Percentiles rank a stretch among this genome's conserved stretches.
Evolutionary conservation across 2,888 invertebrate species (phyloP).

Genomic region (Brachylomia viminalis): DNA sequence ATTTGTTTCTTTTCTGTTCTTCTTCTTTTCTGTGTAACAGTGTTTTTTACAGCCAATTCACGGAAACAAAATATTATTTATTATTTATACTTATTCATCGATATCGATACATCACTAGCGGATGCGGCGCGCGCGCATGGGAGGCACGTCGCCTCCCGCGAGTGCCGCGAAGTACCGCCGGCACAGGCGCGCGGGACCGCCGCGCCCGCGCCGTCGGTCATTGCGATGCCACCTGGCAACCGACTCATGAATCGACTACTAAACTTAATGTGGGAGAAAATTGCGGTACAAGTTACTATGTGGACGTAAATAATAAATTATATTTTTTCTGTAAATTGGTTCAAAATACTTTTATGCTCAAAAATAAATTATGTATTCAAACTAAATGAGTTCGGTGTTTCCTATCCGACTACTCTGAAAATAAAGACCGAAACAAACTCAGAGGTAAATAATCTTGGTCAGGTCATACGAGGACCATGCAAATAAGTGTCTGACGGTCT

Average conservation of each 20-base stretch:
- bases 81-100: not conserved
- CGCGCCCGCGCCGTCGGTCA: constrained; percentile 68
- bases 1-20: not conserved
- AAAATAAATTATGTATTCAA: no score
- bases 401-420: no score
- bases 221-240: constrained; percentile 73
- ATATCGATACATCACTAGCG: constrained; percentile 59
- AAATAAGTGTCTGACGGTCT: no score
- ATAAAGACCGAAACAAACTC: no score
- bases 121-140: constrained; percentile 76
- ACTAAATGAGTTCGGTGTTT: no score
- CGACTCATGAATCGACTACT: constrained; percentile 57
- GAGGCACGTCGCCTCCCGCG: constrained; percentile 76
- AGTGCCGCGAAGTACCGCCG: constrained; percentile 61
- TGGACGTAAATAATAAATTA: not conserved
- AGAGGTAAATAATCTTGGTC: no score
- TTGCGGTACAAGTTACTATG: constrained; percentile 14
- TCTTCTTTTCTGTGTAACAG: no score
- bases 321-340: no score
- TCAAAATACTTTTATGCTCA: no score
- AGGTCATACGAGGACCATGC: no score
- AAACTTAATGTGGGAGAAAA: constrained; percentile 38
- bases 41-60: not conserved
- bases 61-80: not conserved
- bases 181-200: constrained; percentile 54